These are phyloP conservation scores for Drosophila lacertosa DNA, from an alignment of 1,140 invertebrate genomes.

Conservation along the genomic window DNA sequence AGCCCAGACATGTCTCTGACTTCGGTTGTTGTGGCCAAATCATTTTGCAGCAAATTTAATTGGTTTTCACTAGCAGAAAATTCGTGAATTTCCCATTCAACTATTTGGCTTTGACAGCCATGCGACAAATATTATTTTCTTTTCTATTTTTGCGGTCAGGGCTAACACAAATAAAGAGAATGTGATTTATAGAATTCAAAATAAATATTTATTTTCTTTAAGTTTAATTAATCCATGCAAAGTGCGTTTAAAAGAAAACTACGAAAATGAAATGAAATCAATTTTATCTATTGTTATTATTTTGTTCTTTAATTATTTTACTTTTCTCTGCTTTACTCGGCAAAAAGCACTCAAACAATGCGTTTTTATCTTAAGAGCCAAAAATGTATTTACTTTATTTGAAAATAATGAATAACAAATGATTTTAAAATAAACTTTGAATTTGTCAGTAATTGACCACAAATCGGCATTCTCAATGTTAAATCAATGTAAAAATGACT, in stretches of 20 bases:
- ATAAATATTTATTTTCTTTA: background rate
- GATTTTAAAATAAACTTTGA: background rate
- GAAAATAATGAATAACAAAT: background rate
- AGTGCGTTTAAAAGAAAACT: too few relatives aligned
- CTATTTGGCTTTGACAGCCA: conserved; percentile 7
- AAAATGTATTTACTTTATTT: background rate
- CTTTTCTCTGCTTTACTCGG: too few relatives aligned
- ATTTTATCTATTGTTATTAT: too few relatives aligned
- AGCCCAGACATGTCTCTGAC: conserved; percentile 38
- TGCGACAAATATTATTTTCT: background rate
- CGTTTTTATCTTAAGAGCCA: too few relatives aligned
- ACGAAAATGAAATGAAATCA: too few relatives aligned
- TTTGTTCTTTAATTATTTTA: background rate
- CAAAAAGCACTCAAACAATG: background rate
- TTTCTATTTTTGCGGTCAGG: background rate
- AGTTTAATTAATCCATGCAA: too few relatives aligned
- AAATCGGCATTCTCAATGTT: background rate
- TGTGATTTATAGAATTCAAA: too few relatives aligned
- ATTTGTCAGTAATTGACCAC: background rate
- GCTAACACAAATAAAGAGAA: too few relatives aligned
- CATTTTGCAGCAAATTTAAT: conserved; percentile 20
- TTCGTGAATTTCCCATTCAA: conserved; percentile 3
- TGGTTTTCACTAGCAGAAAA: conserved; percentile 1
- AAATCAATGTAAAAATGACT: background rate
- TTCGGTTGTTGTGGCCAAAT: background rate